Conservation (phyloP, 2,797 vertebrate genomes). For the Eospalax fontanierii region DNA sequence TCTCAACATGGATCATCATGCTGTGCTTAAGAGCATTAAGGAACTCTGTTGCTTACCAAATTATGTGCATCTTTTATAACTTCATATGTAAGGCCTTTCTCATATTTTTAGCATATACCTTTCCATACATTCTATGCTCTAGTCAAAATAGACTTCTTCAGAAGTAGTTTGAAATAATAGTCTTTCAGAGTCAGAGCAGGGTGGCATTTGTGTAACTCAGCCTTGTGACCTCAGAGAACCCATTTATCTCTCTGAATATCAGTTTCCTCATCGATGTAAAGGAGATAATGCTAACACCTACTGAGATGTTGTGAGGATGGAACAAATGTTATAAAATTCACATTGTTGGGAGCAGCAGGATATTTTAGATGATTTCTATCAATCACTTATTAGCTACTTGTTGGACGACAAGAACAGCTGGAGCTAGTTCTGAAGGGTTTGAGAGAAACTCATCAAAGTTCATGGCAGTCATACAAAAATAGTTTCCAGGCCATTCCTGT, state of each 20-base stretch:
- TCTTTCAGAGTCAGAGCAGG: constrained; percentile 12
- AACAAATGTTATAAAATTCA: constrained; percentile 25
- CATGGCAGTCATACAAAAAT: constrained; percentile 27
- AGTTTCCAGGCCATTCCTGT: background rate
- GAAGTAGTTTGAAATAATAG: constrained; percentile 60
- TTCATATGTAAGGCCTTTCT: background rate
- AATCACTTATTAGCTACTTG: constrained; percentile 39
- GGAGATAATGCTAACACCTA: constrained; percentile 19
- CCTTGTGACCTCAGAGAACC: constrained; percentile 45
- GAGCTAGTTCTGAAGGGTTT: background rate
- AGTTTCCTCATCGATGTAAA: constrained; percentile 26
- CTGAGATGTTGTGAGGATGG: background rate
- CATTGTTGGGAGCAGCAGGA: constrained; percentile 22
- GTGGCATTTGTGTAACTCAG: background rate
- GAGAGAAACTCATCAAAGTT: constrained; percentile 27
- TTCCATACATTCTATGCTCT: background rate
- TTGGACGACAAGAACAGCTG: background rate
- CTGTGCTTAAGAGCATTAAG: constrained; percentile 31
- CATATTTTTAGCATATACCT: background rate
- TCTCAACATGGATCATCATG: background rate
- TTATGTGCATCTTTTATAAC: constrained; percentile 45
- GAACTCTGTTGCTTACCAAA: constrained; percentile 39
- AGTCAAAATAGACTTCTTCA: constrained; percentile 29
- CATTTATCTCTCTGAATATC: constrained; percentile 59
- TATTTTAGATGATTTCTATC: constrained; percentile 57